A percentile compares a stretch with the other conserved stretches of the same genome.
phyloP scores from a whole-genome alignment of 2,888 invertebrate species.

The Esperia sulphurella region DNA sequence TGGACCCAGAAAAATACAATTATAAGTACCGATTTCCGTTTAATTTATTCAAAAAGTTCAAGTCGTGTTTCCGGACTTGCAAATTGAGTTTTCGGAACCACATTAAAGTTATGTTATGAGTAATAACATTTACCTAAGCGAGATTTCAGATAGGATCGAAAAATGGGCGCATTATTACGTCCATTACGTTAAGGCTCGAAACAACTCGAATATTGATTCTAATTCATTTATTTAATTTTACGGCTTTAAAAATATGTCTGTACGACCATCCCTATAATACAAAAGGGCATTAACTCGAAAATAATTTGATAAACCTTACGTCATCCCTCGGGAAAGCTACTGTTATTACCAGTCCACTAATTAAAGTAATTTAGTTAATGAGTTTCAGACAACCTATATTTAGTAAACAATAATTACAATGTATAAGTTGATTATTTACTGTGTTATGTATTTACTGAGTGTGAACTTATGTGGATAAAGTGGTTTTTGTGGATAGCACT shows the following conservation, averaged over 20 bases:
- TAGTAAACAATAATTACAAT: too few relatives aligned
- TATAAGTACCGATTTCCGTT: background rate
- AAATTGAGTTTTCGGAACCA: conserved; percentile 6
- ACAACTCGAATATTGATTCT: too few relatives aligned
- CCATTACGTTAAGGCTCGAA: too few relatives aligned
- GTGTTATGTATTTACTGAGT: too few relatives aligned
- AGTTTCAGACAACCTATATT: too few relatives aligned
- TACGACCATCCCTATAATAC: background rate
- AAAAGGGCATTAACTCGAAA: background rate
- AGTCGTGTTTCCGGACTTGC: background rate
- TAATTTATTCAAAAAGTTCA: background rate
- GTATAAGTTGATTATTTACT: too few relatives aligned
- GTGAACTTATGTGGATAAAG: too few relatives aligned
- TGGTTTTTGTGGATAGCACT: too few relatives aligned
- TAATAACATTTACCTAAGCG: background rate
- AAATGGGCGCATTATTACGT: too few relatives aligned
- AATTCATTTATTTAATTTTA: too few relatives aligned
- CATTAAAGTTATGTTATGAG: conserved; percentile 1
- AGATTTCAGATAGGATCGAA: background rate
- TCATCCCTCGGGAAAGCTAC: background rate
- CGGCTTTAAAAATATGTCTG: background rate
- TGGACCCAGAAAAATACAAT: background rate
- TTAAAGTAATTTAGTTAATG: too few relatives aligned
- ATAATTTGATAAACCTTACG: background rate
- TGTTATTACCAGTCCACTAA: too few relatives aligned